Evolutionary conservation across 2,888 invertebrate species (phyloP).

Genomic region (Phortica okadai): DNA sequence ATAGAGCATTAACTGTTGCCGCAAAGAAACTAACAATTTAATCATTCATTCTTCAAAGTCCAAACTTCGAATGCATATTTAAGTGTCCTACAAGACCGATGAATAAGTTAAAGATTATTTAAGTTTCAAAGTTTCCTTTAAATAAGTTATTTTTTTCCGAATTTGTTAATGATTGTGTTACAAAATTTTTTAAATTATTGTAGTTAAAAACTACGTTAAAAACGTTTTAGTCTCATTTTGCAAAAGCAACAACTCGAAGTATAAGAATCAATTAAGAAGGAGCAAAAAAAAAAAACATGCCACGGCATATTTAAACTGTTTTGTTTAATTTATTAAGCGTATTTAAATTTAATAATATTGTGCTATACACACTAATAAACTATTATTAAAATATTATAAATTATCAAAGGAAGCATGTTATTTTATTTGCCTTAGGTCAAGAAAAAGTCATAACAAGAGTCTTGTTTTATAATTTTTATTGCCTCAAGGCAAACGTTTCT

Average conservation of each 20-base stretch:
- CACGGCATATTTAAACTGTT: neutral
- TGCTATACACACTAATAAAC: conserved; percentile 31
- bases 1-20: conserved; percentile 44
- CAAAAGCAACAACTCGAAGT: neutral
- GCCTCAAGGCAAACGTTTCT: neutral
- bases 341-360: conserved; percentile 37
- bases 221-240: neutral
- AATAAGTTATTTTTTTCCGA: neutral
- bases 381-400: conserved; percentile 39
- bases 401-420: conserved; percentile 33
- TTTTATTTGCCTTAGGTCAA: conserved; percentile 45
- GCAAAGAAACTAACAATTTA: neutral
- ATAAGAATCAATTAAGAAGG: neutral
- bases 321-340: neutral
- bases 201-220: neutral
- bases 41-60: neutral
- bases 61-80: neutral
- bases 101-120: neutral
- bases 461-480: neutral
- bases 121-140: neutral
- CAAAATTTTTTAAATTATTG: conserved; percentile 7
- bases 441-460: neutral
- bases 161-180: neutral
- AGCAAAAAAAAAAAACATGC: too few species aligned
- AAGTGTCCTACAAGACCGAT: too few species aligned